phyloP scores from a whole-genome alignment of 2,797 vertebrate genomes.

The Siniperca undulata region DNA sequence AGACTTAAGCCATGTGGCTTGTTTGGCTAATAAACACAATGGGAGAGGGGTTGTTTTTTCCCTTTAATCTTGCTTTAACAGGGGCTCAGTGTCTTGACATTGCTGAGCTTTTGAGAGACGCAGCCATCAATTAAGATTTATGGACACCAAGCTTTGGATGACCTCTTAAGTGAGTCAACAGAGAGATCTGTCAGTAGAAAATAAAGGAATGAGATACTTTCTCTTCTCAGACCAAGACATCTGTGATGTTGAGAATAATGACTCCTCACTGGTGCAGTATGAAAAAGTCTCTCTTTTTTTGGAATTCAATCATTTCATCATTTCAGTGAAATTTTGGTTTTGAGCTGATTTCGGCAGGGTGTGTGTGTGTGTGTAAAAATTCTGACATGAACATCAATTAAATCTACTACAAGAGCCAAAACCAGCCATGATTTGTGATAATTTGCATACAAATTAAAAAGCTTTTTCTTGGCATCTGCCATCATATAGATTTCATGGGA shows the following conservation, averaged over 20 bases:
- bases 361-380: slow-evolving; percentile 12
- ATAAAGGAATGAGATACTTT: slow-evolving; percentile 39
- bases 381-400: slow-evolving; percentile 49
- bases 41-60: slow-evolving; percentile 35
- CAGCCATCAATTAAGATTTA: slow-evolving; percentile 53
- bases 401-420: slow-evolving; percentile 19
- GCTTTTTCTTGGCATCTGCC: slow-evolving; percentile 63
- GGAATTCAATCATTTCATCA: slow-evolving; percentile 30
- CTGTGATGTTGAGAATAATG: slow-evolving; percentile 27
- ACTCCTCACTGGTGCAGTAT: slow-evolving; percentile 15
- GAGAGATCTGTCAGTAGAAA: slow-evolving; percentile 43
- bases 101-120: slow-evolving; percentile 59
- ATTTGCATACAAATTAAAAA: slow-evolving; percentile 68
- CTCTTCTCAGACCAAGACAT: slow-evolving; percentile 31
- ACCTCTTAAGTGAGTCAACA: slow-evolving; percentile 36
- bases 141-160: slow-evolving; percentile 13
- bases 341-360: slow-evolving; percentile 9
- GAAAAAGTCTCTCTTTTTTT: slow-evolving; percentile 16
- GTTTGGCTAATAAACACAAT: slow-evolving; percentile 74
- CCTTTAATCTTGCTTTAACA: slow-evolving; percentile 70
- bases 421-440: slow-evolving; percentile 51
- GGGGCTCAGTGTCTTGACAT: slow-evolving; percentile 54
- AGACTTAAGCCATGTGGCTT: slow-evolving; percentile 60
- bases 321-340: slow-evolving; percentile 30
- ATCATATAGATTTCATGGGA: slow-evolving; percentile 48